A percentile compares a stretch with the other conserved stretches of the same genome.
phyloP scores from a whole-genome alignment of 2,797 vertebrate species.

The Anomalospiza imberbis region DNA sequence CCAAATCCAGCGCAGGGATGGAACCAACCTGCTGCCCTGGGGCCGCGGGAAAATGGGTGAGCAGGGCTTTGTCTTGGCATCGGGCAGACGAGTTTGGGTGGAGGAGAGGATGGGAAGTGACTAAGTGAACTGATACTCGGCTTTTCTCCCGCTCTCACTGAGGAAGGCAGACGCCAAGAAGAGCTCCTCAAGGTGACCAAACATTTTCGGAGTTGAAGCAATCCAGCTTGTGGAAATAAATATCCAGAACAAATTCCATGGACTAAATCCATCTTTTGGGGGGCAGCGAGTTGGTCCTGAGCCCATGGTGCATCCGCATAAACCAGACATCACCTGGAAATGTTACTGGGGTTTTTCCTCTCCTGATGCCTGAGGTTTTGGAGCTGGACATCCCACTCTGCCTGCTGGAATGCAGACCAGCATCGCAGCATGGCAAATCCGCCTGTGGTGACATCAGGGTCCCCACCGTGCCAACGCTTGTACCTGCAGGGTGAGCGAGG shows the following conservation, averaged over 20 bases:
- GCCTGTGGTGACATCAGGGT: background rate
- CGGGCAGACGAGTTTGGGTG: accelerated
- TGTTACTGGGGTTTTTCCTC: background rate
- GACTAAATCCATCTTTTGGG: background rate
- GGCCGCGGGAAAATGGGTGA: accelerated
- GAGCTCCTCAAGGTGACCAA: background rate
- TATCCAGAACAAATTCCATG: background rate
- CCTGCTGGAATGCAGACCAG: background rate
- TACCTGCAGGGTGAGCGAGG: background rate
- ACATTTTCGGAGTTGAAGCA: background rate
- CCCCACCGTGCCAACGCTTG: accelerated
- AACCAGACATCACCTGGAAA: accelerated
- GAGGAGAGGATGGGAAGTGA: background rate
- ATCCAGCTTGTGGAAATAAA: background rate
- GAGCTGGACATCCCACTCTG: background rate
- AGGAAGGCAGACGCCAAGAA: background rate
- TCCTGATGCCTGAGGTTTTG: background rate
- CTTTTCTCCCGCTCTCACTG: background rate
- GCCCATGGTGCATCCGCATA: accelerated
- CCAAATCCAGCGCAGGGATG: accelerated
- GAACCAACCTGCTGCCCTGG: background rate
- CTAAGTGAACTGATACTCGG: background rate
- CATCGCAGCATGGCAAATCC: accelerated
- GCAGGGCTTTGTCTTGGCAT: background rate
- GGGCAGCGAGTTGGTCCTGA: background rate